These are phyloP conservation scores for Zeus faber DNA, from an alignment of 2,113 vertebrate species.

Conservation along the genomic window DNA sequence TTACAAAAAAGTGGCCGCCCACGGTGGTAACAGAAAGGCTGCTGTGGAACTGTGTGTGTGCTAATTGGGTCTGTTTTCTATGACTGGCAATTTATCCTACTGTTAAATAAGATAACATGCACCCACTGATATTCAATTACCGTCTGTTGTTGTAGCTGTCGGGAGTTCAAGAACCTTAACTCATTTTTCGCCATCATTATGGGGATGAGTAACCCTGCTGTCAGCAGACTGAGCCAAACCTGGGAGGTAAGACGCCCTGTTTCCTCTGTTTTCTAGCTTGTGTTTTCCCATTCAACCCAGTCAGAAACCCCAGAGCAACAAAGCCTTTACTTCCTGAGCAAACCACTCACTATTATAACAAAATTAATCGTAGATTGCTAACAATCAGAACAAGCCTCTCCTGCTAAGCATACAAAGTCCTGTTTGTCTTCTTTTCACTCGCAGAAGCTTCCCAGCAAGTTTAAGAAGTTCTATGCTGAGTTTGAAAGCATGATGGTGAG, in stretches of 20 bases:
- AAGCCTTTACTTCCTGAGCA: too few relatives aligned
- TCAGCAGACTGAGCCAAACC: conserved; percentile 89
- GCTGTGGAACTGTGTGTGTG: too few relatives aligned
- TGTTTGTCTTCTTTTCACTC: conserved; percentile 56
- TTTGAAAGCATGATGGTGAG: conserved; percentile 99
- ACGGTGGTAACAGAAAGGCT: too few relatives aligned
- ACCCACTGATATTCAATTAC: background rate
- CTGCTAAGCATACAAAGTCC: background rate
- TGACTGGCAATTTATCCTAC: too few relatives aligned
- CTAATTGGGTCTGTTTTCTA: too few relatives aligned
- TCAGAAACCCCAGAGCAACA: too few relatives aligned
- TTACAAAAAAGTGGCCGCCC: too few relatives aligned
- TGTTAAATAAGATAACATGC: background rate
- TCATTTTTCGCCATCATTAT: conserved; percentile 97
- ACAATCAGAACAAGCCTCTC: background rate
- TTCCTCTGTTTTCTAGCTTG: too few relatives aligned
- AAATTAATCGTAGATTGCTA: background rate
- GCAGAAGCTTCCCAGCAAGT: conserved; percentile 98
- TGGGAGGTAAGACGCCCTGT: conserved; percentile 89
- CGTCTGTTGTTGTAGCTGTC: conserved; percentile 78
- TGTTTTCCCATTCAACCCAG: too few relatives aligned
- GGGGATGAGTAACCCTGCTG: conserved; percentile 96
- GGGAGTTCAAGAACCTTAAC: conserved; percentile 97
- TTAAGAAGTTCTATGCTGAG: conserved; percentile 98
- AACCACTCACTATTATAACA: too few relatives aligned